These are phyloP conservation scores for Rhagoletis pomonella DNA, from an alignment of 1,140 invertebrate genomes.

Conservation along the genomic window DNA sequence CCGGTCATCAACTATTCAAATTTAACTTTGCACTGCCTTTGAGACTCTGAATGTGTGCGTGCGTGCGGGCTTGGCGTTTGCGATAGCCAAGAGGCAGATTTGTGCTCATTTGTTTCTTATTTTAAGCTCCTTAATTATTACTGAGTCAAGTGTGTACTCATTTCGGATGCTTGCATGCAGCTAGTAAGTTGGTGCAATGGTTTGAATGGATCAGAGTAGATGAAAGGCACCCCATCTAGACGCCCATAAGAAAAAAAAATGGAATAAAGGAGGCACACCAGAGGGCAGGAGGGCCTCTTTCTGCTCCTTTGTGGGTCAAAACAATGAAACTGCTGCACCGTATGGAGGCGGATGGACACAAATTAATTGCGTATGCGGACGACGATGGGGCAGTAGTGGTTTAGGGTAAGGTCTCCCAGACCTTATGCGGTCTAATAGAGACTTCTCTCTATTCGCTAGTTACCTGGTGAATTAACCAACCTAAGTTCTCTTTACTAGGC, in stretches of 20 bases:
- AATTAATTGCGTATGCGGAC: too few species aligned
- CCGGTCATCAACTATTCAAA: conserved; percentile 36
- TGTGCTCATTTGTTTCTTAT: conserved; percentile 43
- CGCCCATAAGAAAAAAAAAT: not conserved
- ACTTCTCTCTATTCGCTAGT: too few species aligned
- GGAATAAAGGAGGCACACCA: not conserved
- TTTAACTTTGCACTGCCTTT: conserved; percentile 30
- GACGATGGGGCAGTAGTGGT: too few species aligned
- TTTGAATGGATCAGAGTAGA: not conserved
- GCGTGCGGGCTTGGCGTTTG: not conserved
- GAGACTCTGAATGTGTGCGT: not conserved
- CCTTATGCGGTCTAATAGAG: too few species aligned
- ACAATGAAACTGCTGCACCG: too few species aligned
- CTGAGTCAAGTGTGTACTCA: not conserved
- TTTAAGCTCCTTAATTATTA: conserved; percentile 42
- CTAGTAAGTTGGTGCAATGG: not conserved
- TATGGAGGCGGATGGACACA: too few species aligned
- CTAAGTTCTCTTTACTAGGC: too few species aligned
- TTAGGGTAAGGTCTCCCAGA: too few species aligned
- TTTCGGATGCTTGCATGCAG: not conserved
- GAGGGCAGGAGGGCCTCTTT: too few species aligned
- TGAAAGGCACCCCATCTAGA: not conserved
- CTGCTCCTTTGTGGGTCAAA: too few species aligned
- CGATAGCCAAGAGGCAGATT: not conserved
- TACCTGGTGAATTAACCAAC: too few species aligned